A percentile compares a stretch with the other conserved stretches of the same genome.
phyloP scores from a whole-genome alignment of 2,888 invertebrate species.

The Arrhopalites spinosus region DNA sequence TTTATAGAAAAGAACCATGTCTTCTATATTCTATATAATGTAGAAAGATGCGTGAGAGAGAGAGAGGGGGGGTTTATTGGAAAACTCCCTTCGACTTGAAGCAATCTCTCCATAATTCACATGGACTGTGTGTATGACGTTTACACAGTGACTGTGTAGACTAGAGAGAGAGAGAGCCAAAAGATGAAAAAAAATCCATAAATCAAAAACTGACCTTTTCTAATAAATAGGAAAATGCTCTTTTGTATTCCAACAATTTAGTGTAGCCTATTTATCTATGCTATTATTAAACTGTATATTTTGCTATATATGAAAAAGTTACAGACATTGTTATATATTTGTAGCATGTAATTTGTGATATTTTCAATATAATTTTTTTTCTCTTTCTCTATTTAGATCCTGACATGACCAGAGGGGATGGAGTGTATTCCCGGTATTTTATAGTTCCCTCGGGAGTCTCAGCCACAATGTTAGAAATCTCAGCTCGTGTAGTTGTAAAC shows the following conservation, averaged over 20 bases:
- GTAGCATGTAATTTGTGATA: background rate
- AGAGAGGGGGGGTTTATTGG: conserved; percentile 16
- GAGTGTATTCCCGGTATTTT: conserved; percentile 69
- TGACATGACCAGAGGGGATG: conserved; percentile 69
- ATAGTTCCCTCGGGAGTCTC: conserved; percentile 56
- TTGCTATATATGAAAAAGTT: no score
- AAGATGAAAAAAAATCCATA: conserved; percentile 52
- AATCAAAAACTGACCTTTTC: conserved; percentile 50
- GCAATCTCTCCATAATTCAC: conserved; percentile 33
- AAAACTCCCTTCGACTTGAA: conserved; percentile 24
- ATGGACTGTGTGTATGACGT: conserved; percentile 5
- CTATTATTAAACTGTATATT: background rate
- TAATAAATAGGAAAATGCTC: conserved; percentile 36
- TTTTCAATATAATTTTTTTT: no score
- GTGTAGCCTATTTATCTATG: background rate
- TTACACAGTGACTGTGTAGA: background rate
- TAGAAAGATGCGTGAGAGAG: conserved; percentile 12
- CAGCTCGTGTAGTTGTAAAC: conserved; percentile 52
- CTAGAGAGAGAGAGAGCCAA: conserved; percentile 11
- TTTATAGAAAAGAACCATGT: background rate
- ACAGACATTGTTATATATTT: no score
- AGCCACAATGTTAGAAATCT: conserved; percentile 51
- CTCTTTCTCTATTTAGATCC: conserved; percentile 62
- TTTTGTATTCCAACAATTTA: conserved; percentile 10
- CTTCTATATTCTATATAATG: background rate